These are phyloP conservation scores for Eupithecia abbreviata DNA, from an alignment of 2,888 invertebrate genomes.

Conservation along the genomic window DNA sequence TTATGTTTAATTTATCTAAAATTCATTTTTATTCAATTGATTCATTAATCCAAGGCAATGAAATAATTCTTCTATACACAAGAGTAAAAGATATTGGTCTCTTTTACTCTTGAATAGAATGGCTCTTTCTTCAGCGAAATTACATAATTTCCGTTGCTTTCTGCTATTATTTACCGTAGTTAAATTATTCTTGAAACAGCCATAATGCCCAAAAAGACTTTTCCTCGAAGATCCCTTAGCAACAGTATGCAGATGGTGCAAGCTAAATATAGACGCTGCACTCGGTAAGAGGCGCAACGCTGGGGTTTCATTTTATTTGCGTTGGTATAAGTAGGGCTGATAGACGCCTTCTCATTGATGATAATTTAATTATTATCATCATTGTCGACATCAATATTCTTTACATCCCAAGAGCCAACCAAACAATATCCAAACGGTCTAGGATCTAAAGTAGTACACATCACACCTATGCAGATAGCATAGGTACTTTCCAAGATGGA, in stretches of 20 bases:
- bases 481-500: too few relatives aligned
- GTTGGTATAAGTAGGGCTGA: constrained; percentile 49
- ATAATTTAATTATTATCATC: neutral
- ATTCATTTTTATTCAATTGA: too few relatives aligned
- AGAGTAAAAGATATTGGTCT: neutral
- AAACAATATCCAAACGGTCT: neutral
- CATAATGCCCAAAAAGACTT: constrained; percentile 6
- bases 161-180: neutral
- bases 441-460: neutral
- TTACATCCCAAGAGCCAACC: neutral
- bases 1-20: too few relatives aligned
- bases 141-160: neutral
- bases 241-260: constrained; percentile 31
- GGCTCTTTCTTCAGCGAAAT: neutral
- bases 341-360: neutral
- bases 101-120: too few relatives aligned
- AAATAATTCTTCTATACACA: neutral
- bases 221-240: constrained; percentile 29
- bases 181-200: constrained; percentile 4
- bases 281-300: constrained; percentile 44
- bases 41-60: neutral
- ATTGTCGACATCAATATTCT: neutral
- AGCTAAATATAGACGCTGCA: constrained; percentile 50
- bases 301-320: constrained; percentile 53
- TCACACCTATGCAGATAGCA: too few relatives aligned